Base-by-base conservation (phyloP, 2,888 invertebrate species). In the Caenorhabditis panamensis region DNA sequence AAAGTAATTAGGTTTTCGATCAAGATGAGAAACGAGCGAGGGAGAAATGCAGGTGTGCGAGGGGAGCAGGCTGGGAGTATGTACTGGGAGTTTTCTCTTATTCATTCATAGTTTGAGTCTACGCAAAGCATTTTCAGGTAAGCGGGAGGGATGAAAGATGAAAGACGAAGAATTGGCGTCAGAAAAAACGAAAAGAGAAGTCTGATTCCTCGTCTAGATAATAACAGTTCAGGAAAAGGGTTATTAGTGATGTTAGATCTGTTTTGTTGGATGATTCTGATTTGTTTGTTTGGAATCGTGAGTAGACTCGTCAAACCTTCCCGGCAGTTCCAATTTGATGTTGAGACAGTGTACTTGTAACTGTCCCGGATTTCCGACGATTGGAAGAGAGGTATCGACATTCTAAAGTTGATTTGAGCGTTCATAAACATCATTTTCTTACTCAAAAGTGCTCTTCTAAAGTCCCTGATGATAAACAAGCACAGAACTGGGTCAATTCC, bases 401-500 rank as follows among this genome's bases (percentile, higher is more conserved):
- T 31, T 31, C 31, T 31, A 9, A n/a, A n/a, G n/a, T n/a, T n/a
- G n/a, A n/a, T n/a, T n/a, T n/a, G n/a, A n/a, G n/a, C n/a, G n/a
- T n/a, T n/a, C n/a, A n/a, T n/a, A n/a, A 31, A 31, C 31, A 31
- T 9, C 31, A 31, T 6, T 9, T 31, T 31, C 76, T 68, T 18
- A 76, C 76, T 62, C 9, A 76, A 18, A 3, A 69, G 1, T 1
- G 77, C 58, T 9, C 8, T 24, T 26, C 69, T 22, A 41, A 78
- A 78, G 44, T 69, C 69, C 26, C 31, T 56, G 18, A 78, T 78
- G 2, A 78, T 20, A 11, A 78, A 59, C 2, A 78, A 20, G 0
- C 58, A 26, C 6, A 71, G 51, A 3, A 78, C 13, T 5, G 77
- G 77, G 22, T 78, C 77, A n/a, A 71, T 69, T 49, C 63, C 77